These are phyloP conservation scores for Stenodera caucasica DNA, from an alignment of 2,888 invertebrate genomes.

Conservation along the genomic window DNA sequence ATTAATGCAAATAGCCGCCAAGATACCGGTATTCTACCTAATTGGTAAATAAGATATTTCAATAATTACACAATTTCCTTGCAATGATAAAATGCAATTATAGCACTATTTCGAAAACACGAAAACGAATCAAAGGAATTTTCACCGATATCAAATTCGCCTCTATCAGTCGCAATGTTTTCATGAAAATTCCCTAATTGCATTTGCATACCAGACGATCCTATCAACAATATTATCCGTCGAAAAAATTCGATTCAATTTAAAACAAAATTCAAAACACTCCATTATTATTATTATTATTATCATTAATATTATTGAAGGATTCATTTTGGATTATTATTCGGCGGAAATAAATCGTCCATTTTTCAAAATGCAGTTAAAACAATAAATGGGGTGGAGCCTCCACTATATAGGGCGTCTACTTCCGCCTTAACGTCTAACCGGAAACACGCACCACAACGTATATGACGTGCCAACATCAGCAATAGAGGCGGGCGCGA, in stretches of 20 bases:
- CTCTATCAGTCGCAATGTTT: no score
- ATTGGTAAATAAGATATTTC: constrained; percentile 1
- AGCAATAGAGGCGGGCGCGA: constrained; percentile 22
- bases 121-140: background rate
- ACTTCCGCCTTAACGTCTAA: constrained; percentile 39
- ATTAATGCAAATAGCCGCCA: constrained; percentile 2
- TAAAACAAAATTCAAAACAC: background rate
- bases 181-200: background rate
- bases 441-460: constrained; percentile 45
- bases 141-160: background rate
- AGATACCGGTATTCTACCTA: background rate
- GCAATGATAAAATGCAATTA: background rate
- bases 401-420: constrained; percentile 31
- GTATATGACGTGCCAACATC: constrained; percentile 40
- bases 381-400: constrained; percentile 23
- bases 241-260: background rate
- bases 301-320: no score
- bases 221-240: background rate
- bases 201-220: constrained; percentile 8
- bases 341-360: constrained; percentile 12
- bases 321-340: background rate
- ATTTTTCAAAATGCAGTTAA: constrained; percentile 19
- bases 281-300: no score
- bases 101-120: no score
- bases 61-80: background rate